Evolutionary conservation across 2,797 vertebrate species (phyloP).

Genomic region (Neomorphus geoffroyi): DNA sequence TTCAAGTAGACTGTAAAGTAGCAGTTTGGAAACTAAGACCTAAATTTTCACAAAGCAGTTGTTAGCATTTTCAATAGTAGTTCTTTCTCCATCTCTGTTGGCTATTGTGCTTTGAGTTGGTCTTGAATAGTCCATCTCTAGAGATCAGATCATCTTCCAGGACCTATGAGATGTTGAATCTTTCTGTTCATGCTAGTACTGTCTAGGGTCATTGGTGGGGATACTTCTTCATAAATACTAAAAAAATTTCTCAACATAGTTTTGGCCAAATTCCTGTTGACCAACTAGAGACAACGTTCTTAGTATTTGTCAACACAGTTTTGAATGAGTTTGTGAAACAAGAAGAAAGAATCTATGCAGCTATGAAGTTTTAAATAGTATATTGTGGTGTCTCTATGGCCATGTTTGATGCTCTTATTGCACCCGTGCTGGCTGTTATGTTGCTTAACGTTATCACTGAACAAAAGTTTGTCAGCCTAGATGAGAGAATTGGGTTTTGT

Average conservation of each 20-base stretch:
- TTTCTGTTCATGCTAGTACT: neutral
- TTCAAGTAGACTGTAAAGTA: neutral
- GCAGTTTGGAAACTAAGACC: neutral
- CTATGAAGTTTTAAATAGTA: neutral
- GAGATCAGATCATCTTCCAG: neutral
- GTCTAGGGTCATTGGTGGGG: neutral
- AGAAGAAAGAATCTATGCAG: neutral
- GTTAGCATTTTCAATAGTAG: neutral
- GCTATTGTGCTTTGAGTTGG: neutral
- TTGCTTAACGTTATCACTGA: neutral
- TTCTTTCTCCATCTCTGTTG: neutral
- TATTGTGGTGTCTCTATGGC: neutral
- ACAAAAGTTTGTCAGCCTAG: neutral
- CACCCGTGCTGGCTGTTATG: neutral
- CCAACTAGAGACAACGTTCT: neutral
- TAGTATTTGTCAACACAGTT: neutral
- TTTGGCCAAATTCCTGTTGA: neutral
- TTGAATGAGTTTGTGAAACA: neutral
- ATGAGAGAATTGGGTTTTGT: neutral
- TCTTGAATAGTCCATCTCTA: neutral
- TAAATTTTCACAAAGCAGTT: neutral
- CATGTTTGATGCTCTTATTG: neutral
- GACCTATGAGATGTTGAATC: neutral
- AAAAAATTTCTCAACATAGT: rapidly evolving
- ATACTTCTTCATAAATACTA: neutral